Evolutionary conservation across 2,888 invertebrate genomes (phyloP).

Genomic region (Drosophila dives): DNA sequence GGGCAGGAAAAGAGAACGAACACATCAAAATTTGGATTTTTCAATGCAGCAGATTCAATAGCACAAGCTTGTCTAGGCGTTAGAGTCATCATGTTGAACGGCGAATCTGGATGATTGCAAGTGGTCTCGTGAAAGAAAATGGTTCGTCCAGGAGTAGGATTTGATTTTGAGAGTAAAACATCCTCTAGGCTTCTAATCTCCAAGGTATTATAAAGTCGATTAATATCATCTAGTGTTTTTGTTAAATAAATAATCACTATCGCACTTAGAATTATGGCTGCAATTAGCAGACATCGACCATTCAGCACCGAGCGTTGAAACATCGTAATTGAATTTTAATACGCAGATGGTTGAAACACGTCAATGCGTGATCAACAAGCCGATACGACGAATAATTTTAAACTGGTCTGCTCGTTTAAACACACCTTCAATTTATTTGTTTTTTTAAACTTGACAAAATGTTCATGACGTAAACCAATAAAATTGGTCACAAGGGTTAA

Average conservation of each 20-base stretch:
- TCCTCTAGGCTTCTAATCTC: not conserved
- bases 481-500: not conserved
- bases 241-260: not conserved
- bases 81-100: constrained; percentile 61
- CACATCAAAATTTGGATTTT: constrained; percentile 81
- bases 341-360: not conserved
- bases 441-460: too few species aligned
- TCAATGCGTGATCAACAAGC: not conserved
- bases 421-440: not conserved
- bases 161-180: constrained; percentile 52
- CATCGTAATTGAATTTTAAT: not conserved
- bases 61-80: constrained; percentile 83
- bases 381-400: not conserved
- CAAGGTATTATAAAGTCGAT: not conserved
- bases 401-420: not conserved
- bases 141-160: constrained; percentile 76
- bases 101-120: constrained; percentile 53
- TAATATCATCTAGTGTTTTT: not conserved
- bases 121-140: constrained; percentile 85
- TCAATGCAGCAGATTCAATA: constrained; percentile 83
- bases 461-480: too few species aligned
- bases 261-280: not conserved
- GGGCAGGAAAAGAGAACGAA: constrained; percentile 83
- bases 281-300: not conserved
- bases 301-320: not conserved